A percentile compares a stretch with the other conserved stretches of the same genome.
phyloP scores from a whole-genome alignment of 2,797 vertebrate genomes.

The Florisuga fusca region DNA sequence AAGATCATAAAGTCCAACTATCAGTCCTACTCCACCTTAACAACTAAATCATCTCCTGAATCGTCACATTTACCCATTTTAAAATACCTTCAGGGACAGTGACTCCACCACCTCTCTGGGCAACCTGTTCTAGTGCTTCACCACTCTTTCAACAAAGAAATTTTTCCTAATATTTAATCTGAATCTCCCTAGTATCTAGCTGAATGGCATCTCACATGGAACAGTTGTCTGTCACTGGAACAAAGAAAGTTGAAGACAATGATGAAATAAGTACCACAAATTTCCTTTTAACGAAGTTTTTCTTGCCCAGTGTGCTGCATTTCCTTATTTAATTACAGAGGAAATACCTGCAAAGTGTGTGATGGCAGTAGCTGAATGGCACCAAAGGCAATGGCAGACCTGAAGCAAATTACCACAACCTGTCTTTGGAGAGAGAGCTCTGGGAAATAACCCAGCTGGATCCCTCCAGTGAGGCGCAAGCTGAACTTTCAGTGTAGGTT shows the following conservation, averaged over 20 bases:
- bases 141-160: too few relatives aligned
- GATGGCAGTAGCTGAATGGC: neutral
- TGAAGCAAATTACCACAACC: conserved; percentile 17
- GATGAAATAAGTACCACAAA: neutral
- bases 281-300: conserved; percentile 49
- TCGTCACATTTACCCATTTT: too few relatives aligned
- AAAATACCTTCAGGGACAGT: too few relatives aligned
- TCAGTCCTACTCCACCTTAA: too few relatives aligned
- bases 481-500: conserved; percentile 30
- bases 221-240: neutral
- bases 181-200: neutral
- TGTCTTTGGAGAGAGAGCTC: conserved; percentile 21
- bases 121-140: too few relatives aligned
- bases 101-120: too few relatives aligned
- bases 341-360: neutral
- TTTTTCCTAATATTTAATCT: too few relatives aligned
- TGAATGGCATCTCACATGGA: neutral
- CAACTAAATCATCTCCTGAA: too few relatives aligned
- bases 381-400: conserved; percentile 14
- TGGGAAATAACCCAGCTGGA: conserved; percentile 57
- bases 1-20: too few relatives aligned
- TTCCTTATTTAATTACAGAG: conserved; percentile 2
- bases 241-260: neutral
- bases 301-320: conserved; percentile 13
- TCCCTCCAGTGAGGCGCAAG: neutral